Conservation (phyloP, 2,797 vertebrate genomes). For the Florisuga fusca region DNA sequence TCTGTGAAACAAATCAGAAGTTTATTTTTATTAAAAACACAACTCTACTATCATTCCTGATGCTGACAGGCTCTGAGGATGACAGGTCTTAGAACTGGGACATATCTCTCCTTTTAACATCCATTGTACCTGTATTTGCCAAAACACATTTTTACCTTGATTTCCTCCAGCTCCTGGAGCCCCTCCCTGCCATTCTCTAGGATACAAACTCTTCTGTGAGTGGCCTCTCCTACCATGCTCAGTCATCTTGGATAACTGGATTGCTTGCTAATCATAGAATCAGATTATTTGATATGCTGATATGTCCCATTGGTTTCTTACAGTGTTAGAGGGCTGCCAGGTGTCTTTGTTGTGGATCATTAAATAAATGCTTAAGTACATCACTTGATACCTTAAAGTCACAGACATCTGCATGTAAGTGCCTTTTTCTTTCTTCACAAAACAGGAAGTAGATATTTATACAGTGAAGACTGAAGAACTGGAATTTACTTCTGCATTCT, state of each 20-base stretch:
- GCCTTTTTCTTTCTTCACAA: constrained; percentile 30
- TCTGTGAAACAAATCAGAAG: neutral
- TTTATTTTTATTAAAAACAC: neutral
- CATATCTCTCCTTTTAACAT: neutral
- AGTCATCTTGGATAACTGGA: neutral
- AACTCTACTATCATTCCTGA: neutral
- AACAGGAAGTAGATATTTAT: constrained; percentile 97
- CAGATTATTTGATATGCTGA: neutral
- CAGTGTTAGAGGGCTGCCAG: neutral
- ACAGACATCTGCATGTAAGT: neutral
- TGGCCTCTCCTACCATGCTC: neutral
- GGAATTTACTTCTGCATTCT: constrained; percentile 93
- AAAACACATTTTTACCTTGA: neutral
- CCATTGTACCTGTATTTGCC: neutral
- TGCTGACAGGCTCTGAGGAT: neutral
- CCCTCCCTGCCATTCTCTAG: neutral
- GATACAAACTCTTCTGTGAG: neutral
- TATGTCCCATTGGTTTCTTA: neutral
- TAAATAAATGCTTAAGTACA: neutral
- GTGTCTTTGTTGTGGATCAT: neutral
- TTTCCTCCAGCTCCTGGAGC: neutral
- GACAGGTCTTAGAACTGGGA: neutral
- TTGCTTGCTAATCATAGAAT: neutral
- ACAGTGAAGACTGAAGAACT: constrained; percentile 95
- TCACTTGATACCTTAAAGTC: neutral